phyloP scores from a whole-genome alignment of 2,797 vertebrate species.

The Channallabes apus region DNA sequence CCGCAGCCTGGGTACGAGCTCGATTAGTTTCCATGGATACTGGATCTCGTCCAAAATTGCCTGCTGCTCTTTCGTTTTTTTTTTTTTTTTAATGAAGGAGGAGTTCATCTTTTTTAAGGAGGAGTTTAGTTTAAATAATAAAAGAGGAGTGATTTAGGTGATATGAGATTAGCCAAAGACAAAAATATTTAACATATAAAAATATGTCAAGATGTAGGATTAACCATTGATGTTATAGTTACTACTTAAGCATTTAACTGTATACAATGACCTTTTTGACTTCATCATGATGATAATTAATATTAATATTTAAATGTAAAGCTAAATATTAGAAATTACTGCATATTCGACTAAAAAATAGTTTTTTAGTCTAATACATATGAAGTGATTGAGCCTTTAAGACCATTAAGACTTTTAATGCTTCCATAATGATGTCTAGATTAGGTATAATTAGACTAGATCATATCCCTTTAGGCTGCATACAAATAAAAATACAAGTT shows the following conservation, averaged over 20 bases:
- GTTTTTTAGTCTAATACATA: neutral
- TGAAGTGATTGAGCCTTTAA: neutral
- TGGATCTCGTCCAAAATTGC: slow-evolving; percentile 65
- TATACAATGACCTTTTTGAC: neutral
- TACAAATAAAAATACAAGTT: neutral
- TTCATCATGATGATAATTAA: neutral
- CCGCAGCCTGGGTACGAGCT: slow-evolving; percentile 66
- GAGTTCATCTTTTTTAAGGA: slow-evolving; percentile 39
- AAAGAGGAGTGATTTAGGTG: neutral
- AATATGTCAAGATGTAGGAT: neutral
- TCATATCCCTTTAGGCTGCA: neutral
- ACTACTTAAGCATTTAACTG: neutral
- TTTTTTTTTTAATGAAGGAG: slow-evolving; percentile 32
- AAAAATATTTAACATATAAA: neutral
- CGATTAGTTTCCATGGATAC: slow-evolving; percentile 74
- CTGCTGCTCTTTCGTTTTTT: slow-evolving; percentile 62
- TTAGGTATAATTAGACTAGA: neutral
- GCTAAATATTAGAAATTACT: neutral
- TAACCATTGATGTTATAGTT: neutral
- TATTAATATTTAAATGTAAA: neutral
- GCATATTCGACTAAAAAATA: neutral
- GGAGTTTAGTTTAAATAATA: slow-evolving; percentile 26
- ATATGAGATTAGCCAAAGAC: slow-evolving; percentile 24
- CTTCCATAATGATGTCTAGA: neutral
- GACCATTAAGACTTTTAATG: neutral